A percentile compares a stretch with the other conserved stretches of the same genome.
phyloP scores from a whole-genome alignment of 2,797 vertebrate genomes.

The Bothrops alternatus region DNA sequence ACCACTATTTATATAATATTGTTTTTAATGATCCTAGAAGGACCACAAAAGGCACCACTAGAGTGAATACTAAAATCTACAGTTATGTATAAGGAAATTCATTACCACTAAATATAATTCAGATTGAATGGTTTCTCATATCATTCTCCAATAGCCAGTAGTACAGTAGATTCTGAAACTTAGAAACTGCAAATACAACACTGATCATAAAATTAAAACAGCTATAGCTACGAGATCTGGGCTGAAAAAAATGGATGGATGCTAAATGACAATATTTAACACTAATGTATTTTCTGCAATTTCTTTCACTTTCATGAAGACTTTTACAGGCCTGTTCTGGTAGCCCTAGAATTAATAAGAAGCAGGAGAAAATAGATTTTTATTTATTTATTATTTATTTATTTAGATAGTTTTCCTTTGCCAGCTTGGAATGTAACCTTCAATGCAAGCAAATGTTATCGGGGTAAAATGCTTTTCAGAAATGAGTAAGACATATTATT shows the following conservation, averaged over 20 bases:
- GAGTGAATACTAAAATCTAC: slow-evolving; percentile 19
- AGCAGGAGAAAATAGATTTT: background rate
- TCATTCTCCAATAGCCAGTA: background rate
- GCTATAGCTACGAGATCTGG: background rate
- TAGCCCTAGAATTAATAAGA: background rate
- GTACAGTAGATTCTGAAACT: slow-evolving; percentile 3
- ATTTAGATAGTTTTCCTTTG: background rate
- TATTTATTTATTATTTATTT: too few species aligned
- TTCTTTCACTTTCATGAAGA: background rate
- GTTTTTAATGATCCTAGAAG: background rate
- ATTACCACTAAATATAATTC: background rate
- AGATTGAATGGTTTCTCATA: slow-evolving; percentile 2
- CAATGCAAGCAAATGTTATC: background rate
- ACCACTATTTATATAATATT: background rate
- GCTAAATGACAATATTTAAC: background rate
- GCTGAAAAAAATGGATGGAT: background rate
- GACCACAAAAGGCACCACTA: background rate
- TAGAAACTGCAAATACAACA: background rate
- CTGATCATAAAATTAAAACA: background rate
- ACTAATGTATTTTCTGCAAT: background rate
- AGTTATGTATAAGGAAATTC: background rate
- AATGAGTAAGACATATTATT: background rate
- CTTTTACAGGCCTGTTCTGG: background rate
- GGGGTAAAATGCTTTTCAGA: background rate
- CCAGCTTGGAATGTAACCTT: background rate